A percentile compares a stretch with the other conserved stretches of the same genome.
Evolutionary conservation across 2,888 invertebrate genomes (phyloP).

Genomic region (Caenorhabditis sp.): DNA sequence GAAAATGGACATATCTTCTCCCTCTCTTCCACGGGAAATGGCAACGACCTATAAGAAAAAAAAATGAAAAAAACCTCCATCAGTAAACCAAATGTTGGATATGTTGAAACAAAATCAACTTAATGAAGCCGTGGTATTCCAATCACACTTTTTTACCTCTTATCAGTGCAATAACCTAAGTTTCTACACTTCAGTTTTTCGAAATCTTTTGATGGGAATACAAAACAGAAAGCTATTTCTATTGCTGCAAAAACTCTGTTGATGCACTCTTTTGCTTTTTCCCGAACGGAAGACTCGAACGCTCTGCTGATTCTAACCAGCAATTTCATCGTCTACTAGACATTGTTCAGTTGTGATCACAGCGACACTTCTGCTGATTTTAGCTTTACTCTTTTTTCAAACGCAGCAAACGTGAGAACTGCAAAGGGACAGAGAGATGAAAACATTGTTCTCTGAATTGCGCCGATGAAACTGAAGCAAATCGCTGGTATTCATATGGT

Average conservation of each 20-base stretch:
- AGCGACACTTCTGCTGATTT: background rate
- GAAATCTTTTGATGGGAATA: no score
- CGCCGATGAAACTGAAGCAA: no score
- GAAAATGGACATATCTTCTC: background rate
- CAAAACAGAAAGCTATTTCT: background rate
- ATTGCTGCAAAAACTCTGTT: background rate
- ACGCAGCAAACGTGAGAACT: background rate
- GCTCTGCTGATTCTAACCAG: background rate
- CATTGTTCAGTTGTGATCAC: constrained; percentile 10
- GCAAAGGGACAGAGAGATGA: background rate
- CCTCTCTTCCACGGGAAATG: background rate
- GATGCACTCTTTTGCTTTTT: background rate
- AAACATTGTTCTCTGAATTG: no score
- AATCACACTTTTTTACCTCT: no score
- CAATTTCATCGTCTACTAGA: constrained; percentile 17
- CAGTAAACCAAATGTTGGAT: no score
- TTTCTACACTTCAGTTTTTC: no score
- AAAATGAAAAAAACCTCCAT: no score
- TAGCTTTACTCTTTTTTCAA: no score
- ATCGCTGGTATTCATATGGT: no score
- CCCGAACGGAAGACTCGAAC: background rate
- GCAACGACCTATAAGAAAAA: background rate
- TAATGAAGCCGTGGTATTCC: no score
- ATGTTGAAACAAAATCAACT: no score
- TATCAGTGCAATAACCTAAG: no score